Base-by-base conservation (phyloP, 1,140 invertebrate genomes). In the Anastrepha ludens region DNA sequence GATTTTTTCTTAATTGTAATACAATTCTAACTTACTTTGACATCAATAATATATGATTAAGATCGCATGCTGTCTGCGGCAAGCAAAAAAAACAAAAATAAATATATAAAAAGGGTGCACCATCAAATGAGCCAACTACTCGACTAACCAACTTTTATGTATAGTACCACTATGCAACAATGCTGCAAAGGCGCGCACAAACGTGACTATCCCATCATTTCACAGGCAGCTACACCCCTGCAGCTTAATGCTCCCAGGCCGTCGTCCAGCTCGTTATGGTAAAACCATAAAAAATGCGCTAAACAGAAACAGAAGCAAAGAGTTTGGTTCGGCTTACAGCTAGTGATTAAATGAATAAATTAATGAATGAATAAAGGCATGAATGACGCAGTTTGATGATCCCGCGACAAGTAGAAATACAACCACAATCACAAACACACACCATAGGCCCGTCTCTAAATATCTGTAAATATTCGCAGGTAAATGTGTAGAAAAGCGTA, bases 311-410 rank as follows among this genome's bases (percentile, higher is more conserved):
- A 55, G 74, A 13, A 29, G 74, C 15, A 41, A 50, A 55, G 47
- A n/a, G 74, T 81, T 81, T 29, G 8, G 74, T 81, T 17, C 15
- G 47, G 0, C n/a, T 81, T 81, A 47, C 74, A 13, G 74, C 44
- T 81, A 47, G 55, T 55, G 41, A 50, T 20, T 58, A 2, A 55
- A 55, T 55, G 50, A 55, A 55, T 55, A 47, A 55, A 55, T 55
- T 15, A 50, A 81, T 81, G n/a, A n/a, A 55, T 81, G 74, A 55
- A 0, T 55, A 47, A 55, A 55, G 20, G 41, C 20, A 81, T 81
- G n/a, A n/a, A 55, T 81, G 74, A 55, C 15, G 47, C 50, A 55
- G 74, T 81, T 81, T 50, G 74, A 20, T 6, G 70, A 55, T 29
- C 74, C 5, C 47, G 47, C 20, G 47, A 50, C 47, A 55, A 9